Evolutionary conservation across 2,797 vertebrate genomes (phyloP), one percentile per base, ranked within the genome.

Genomic region (Cuniculus paca): DNA sequence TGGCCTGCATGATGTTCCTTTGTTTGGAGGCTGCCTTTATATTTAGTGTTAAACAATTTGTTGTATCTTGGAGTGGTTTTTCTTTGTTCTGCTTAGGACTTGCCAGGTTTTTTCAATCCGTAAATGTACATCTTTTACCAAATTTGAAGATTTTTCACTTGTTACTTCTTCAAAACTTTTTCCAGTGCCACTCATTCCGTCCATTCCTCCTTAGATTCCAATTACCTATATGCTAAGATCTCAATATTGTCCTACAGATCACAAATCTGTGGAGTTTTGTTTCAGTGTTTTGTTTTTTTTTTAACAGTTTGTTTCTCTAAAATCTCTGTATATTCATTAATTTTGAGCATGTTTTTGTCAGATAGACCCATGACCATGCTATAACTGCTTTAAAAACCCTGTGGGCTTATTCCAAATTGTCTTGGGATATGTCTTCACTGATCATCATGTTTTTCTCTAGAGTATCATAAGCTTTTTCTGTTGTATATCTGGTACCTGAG

Each of bases 341-440:
- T 72, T 82, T 86, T 89, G 63, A 63, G 17, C 63, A 48, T 91
- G 8, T 36, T 88, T 93, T 78, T 72, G 39, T 68, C 54, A 77
- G 6, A 28, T 19, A 22, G 60, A 45, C 11, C 2, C 22, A 58
- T 92, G 60, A 52, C 34, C 4, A 11, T 63, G 56, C 39, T 77
- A 28, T 13, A 94, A 56, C 45, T 61, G 42, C 31, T 22, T 26
- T 70, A 56, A 36, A 90, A 83, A 50, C 74, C 10, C 34, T 45
- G 5, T 79, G 36, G 79, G 42, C 16, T 88, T 88, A 1, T n/a
- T 77, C 56, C 42, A 39, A 87, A 26, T 83, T 48, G 39, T 78
- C 28, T 54, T 75, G 50, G 28, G 10, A 3, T 75, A 11, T 19
- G 28, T 77, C 70, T 42, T 48, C 48, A 16, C 45, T 48, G 74